phyloP scores from a whole-genome alignment of 2,113 vertebrate genomes.

The Entelurus aequoreus region DNA sequence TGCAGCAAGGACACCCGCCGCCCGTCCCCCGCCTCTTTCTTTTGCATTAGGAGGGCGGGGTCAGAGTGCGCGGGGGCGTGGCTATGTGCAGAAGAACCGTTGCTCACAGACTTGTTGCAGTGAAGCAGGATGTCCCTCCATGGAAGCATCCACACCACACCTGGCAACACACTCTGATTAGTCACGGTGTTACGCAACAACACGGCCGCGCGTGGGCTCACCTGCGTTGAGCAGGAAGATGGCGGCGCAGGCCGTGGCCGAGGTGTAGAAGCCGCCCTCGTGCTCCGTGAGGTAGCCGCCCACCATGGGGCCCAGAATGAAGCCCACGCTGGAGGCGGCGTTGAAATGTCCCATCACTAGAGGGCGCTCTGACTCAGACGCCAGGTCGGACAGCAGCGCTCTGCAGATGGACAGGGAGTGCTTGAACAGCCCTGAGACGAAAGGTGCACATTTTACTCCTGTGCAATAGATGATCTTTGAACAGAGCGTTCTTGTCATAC shows the following conservation, averaged over 20 bases:
- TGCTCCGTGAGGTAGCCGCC: slow-evolving; percentile 88
- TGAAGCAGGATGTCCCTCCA: slow-evolving; percentile 63
- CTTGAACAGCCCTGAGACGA: slow-evolving; percentile 87
- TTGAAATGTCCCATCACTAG: slow-evolving; percentile 90
- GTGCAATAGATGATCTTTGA: no score
- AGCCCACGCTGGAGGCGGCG: slow-evolving; percentile 85
- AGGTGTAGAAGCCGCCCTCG: slow-evolving; percentile 85
- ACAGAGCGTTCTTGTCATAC: no score
- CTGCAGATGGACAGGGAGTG: slow-evolving; percentile 93
- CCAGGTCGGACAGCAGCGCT: slow-evolving; percentile 90
- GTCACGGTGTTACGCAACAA: no score
- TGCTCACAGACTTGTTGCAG: slow-evolving; percentile 32
- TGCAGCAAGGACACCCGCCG: slow-evolving; percentile 36
- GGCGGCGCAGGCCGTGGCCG: slow-evolving; percentile 79
- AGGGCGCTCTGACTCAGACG: slow-evolving; percentile 83
- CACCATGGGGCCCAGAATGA: slow-evolving; percentile 90
- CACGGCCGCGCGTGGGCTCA: slow-evolving; percentile 45
- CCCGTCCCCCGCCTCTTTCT: neutral
- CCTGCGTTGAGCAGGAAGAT: slow-evolving; percentile 92
- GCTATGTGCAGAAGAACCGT: slow-evolving; percentile 42
- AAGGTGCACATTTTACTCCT: neutral
- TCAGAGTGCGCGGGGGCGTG: neutral
- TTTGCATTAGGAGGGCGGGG: neutral
- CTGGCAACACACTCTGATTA: slow-evolving; percentile 50
- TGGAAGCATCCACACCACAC: slow-evolving; percentile 85